Conservation (phyloP, 2,797 vertebrate species). For the Phataginus tetradactyla region DNA sequence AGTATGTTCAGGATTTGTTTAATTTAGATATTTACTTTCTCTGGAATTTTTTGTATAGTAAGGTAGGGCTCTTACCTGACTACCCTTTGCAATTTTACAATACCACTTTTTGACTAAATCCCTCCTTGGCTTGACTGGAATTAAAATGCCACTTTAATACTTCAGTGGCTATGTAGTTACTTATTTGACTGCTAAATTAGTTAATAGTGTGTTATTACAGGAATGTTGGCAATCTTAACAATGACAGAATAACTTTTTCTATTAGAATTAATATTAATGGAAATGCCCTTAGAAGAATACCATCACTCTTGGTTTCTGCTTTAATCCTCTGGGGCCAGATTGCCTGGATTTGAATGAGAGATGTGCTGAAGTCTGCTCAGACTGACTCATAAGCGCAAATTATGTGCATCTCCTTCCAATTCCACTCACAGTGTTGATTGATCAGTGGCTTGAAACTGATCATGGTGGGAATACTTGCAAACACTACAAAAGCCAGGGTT, state of each 20-base stretch:
- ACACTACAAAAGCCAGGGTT: background rate
- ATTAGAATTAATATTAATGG: background rate
- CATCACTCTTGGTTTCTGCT: background rate
- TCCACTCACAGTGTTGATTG: background rate
- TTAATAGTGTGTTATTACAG: background rate
- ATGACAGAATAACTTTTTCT: background rate
- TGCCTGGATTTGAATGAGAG: background rate
- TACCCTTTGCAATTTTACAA: background rate
- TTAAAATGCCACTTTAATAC: background rate
- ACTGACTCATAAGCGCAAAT: background rate
- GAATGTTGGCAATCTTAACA: background rate
- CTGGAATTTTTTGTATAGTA: background rate
- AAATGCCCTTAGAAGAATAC: background rate
- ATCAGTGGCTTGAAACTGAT: background rate
- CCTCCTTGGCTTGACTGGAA: background rate
- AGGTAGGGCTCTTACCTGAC: background rate
- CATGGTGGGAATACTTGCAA: background rate
- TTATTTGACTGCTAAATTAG: background rate
- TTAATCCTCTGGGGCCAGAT: background rate
- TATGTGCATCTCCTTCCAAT: background rate
- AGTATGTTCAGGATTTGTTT: background rate
- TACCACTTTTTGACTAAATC: background rate
- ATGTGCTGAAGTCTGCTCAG: background rate
- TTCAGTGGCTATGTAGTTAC: background rate
- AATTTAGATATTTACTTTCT: background rate